Conservation (phyloP, 2,888 invertebrate genomes). For the Pardosa pseudoannulata region DNA sequence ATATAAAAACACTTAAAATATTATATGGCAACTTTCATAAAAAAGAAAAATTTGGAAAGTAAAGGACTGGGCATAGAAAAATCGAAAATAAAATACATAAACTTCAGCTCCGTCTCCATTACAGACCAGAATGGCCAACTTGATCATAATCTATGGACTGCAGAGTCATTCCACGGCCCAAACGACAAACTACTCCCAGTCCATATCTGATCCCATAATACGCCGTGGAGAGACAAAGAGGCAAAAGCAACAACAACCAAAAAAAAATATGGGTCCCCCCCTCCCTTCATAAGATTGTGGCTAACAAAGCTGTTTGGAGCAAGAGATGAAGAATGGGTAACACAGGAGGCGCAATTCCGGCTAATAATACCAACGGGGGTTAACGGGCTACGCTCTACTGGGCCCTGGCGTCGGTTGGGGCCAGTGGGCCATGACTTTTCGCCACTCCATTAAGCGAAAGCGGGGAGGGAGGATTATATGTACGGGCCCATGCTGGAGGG, state of each 20-base stretch:
- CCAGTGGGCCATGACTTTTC: conserved; percentile 54
- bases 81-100: too few relatives aligned
- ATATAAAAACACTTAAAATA: too few relatives aligned
- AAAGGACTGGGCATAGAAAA: too few relatives aligned
- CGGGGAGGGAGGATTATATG: background rate
- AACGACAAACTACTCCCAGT: background rate
- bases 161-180: background rate
- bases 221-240: background rate
- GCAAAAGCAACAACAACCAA: background rate
- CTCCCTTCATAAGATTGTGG: conserved; percentile 1
- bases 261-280: too few relatives aligned
- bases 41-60: too few relatives aligned
- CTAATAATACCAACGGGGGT: conserved; percentile 57
- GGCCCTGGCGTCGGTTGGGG: conserved; percentile 32
- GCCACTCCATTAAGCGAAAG: conserved; percentile 61
- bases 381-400: conserved; percentile 50
- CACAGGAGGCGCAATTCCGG: conserved; percentile 71
- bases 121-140: too few relatives aligned
- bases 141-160: background rate
- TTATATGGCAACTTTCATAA: too few relatives aligned
- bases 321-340: conserved; percentile 60
- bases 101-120: too few relatives aligned
- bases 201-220: conserved; percentile 13
- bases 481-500: background rate
- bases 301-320: conserved; percentile 61